These are phyloP conservation scores for Gerris buenoi DNA, from an alignment of 1,140 invertebrate species.

Conservation along the genomic window DNA sequence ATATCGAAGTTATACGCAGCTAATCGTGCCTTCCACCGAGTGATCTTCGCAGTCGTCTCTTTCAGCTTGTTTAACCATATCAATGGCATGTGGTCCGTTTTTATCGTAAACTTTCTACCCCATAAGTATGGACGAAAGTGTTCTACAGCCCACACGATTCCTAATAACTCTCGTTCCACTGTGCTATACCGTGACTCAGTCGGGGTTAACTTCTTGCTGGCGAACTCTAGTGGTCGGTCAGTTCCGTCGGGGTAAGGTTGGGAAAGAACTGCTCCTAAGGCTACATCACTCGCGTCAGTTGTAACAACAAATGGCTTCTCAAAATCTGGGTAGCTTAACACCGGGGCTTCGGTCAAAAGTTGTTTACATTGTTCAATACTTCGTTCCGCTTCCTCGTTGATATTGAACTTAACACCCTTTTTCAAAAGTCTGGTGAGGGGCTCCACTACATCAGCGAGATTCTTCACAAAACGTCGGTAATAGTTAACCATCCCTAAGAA, in stretches of 20 bases:
- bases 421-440: background rate
- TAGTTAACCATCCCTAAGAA: background rate
- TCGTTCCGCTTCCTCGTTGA: background rate
- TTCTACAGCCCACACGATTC: conserved; percentile 29
- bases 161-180: conserved; percentile 32
- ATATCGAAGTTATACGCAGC: no score
- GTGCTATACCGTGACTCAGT: conserved; percentile 30
- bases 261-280: background rate
- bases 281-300: conserved; percentile 24
- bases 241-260: background rate
- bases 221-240: conserved; percentile 29
- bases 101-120: conserved; percentile 27
- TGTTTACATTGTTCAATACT: background rate
- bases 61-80: no score
- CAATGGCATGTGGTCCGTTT: conserved; percentile 31
- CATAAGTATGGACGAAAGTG: conserved; percentile 26
- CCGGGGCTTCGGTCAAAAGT: background rate
- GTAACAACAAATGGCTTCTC: conserved; percentile 23
- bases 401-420: background rate
- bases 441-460: background rate
- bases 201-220: conserved; percentile 26
- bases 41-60: no score
- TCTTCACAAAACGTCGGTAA: background rate
- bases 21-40: no score
- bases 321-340: conserved; percentile 29